Conservation (phyloP, 2,888 invertebrate genomes). For the Mechanitis mazaeus region DNA sequence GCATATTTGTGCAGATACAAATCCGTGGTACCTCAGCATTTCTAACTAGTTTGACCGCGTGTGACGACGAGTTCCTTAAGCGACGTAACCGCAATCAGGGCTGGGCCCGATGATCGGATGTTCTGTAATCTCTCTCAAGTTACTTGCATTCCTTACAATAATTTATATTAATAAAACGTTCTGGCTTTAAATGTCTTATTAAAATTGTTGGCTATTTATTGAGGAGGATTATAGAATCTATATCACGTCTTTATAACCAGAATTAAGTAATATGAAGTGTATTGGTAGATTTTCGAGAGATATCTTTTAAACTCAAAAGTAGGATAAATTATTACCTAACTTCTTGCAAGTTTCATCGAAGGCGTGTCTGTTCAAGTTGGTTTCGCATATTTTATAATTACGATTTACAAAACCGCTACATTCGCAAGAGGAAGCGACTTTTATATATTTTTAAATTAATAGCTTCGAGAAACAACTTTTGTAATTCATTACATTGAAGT, state of each 20-base stretch:
- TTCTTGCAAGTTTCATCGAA: background rate
- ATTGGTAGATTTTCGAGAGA: no score
- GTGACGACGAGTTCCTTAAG: slow-evolving; percentile 44
- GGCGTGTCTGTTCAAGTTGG: slow-evolving; percentile 2
- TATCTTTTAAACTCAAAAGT: background rate
- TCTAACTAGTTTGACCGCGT: slow-evolving; percentile 52
- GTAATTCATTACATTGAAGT: background rate
- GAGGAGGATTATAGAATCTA: no score
- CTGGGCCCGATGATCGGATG: slow-evolving; percentile 32
- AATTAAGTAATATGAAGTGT: no score
- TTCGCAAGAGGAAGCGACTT: slow-evolving; percentile 2
- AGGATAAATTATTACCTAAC: slow-evolving; percentile 5
- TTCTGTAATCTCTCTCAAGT: slow-evolving; percentile 38
- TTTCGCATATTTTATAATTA: slow-evolving; percentile 6
- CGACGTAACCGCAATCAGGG: slow-evolving; percentile 46
- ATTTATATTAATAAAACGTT: slow-evolving; percentile 3
- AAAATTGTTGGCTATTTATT: no score
- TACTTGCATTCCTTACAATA: slow-evolving; percentile 32
- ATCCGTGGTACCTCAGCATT: slow-evolving; percentile 40
- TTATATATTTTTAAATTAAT: slow-evolving; percentile 3
- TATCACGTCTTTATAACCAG: no score
- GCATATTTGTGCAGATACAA: slow-evolving; percentile 25
- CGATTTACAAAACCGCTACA: slow-evolving; percentile 3
- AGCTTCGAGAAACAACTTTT: background rate
- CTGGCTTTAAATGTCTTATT: background rate